phyloP scores from a whole-genome alignment of 1,140 invertebrate genomes.

The Brachionus sp. region DNA sequence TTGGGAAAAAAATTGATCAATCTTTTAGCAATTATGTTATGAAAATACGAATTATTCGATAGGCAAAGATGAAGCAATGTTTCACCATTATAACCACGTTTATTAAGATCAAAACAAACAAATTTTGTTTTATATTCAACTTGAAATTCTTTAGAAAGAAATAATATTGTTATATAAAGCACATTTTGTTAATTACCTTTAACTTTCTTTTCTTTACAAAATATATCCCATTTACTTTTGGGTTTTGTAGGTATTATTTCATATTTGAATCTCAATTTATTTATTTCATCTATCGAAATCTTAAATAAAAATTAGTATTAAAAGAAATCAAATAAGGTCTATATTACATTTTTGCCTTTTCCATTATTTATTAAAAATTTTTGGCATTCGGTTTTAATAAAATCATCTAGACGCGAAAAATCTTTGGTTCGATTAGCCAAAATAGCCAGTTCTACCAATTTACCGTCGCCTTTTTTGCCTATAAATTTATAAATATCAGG shows the following conservation, averaged over 20 bases:
- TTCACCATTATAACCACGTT: slow-evolving; percentile 90
- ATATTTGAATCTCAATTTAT: neutral
- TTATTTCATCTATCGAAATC: neutral
- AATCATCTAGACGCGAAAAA: slow-evolving; percentile 50
- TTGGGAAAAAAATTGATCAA: slow-evolving; percentile 86
- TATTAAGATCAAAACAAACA: slow-evolving; percentile 85
- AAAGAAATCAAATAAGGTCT: slow-evolving; percentile 46
- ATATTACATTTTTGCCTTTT: slow-evolving; percentile 76
- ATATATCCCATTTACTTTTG: neutral
- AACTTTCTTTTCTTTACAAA: neutral
- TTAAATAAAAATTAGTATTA: neutral
- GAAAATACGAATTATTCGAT: slow-evolving; percentile 79
- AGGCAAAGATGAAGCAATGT: slow-evolving; percentile 88
- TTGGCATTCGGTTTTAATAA: slow-evolving; percentile 75
- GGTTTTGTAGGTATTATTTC: neutral
- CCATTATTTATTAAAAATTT: slow-evolving; percentile 90
- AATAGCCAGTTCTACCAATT: slow-evolving; percentile 88
- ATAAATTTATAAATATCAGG: slow-evolving; percentile 55
- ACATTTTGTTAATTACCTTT: neutral
- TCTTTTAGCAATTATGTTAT: slow-evolving; percentile 86
- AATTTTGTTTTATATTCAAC: slow-evolving; percentile 63
- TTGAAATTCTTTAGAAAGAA: neutral
- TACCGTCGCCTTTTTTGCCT: slow-evolving; percentile 70
- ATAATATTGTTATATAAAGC: neutral
- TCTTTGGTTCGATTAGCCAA: slow-evolving; percentile 66